A percentile compares a stretch with the other conserved stretches of the same genome.
These are phyloP conservation scores for Pyrgus malvae DNA, from an alignment of 2,888 invertebrate genomes.

Conservation along the genomic window DNA sequence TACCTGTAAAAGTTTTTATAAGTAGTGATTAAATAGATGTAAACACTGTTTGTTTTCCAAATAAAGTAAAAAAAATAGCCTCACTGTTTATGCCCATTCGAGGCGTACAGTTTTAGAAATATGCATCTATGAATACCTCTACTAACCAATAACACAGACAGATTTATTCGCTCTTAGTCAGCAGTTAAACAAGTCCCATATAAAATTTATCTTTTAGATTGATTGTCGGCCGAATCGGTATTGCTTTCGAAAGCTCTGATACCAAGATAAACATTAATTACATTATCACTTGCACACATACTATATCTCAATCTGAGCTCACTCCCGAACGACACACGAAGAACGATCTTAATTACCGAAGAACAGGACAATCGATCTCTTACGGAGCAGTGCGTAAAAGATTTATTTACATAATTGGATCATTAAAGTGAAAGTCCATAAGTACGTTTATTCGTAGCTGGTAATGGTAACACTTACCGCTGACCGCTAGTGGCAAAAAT, in stretches of 20 bases:
- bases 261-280: slow-evolving; percentile 37
- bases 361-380: not conserved
- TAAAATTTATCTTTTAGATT: slow-evolving; percentile 24
- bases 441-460: no score
- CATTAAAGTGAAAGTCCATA: slow-evolving; percentile 34
- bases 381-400: not conserved
- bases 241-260: slow-evolving; percentile 35
- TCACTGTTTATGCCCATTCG: no score
- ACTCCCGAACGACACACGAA: not conserved
- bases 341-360: slow-evolving; percentile 5
- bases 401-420: slow-evolving; percentile 23
- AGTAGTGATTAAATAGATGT: no score
- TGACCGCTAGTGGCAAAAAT: no score
- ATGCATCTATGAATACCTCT: no score
- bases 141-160: not conserved
- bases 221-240: slow-evolving; percentile 28
- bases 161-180: not conserved
- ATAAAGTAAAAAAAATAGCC: no score
- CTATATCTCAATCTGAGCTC: no score
- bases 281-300: slow-evolving; percentile 26
- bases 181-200: slow-evolving; percentile 1
- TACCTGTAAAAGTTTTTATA: no score
- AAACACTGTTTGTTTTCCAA: no score
- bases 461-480: no score
- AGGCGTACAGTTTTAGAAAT: no score